Conservation (phyloP, 2,888 invertebrate species). For the Pterobdella sp. region DNA sequence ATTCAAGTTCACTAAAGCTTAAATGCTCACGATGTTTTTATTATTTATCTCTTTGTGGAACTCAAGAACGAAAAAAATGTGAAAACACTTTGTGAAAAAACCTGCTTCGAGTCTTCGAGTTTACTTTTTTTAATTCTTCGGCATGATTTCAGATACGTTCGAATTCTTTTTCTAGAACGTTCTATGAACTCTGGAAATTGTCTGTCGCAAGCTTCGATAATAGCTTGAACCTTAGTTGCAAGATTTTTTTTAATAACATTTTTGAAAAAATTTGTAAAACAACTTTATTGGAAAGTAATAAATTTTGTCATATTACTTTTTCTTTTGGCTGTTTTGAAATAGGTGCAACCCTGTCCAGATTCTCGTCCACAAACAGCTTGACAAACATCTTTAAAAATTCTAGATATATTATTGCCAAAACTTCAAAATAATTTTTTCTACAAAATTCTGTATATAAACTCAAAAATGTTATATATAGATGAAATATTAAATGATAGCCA, state of each 20-base stretch:
- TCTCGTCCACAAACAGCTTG: conserved; percentile 89
- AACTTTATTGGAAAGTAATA: too few relatives aligned
- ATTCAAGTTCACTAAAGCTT: too few relatives aligned
- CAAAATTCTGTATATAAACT: neutral
- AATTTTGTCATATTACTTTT: too few relatives aligned
- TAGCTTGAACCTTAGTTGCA: conserved; percentile 87
- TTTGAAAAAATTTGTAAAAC: too few relatives aligned
- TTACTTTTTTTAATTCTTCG: conserved; percentile 80
- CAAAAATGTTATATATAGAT: neutral
- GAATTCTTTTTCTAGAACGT: conserved; percentile 81
- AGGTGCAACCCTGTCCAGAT: conserved; percentile 87
- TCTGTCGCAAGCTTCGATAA: conserved; percentile 88
- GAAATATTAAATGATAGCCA: conserved; percentile 38
- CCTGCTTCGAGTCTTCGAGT: neutral
- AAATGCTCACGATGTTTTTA: too few relatives aligned
- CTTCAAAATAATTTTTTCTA: too few relatives aligned
- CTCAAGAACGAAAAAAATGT: conserved; percentile 57
- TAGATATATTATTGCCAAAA: too few relatives aligned
- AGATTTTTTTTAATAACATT: too few relatives aligned
- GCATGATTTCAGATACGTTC: conserved; percentile 91
- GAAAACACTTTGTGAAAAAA: too few relatives aligned
- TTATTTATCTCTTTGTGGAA: too few relatives aligned
- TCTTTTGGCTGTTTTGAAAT: conserved; percentile 96
- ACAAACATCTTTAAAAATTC: conserved; percentile 75
- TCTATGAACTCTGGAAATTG: conserved; percentile 95